Evolutionary conservation across 1,140 invertebrate genomes (phyloP).

Genomic region (Drosophila lowei): DNA sequence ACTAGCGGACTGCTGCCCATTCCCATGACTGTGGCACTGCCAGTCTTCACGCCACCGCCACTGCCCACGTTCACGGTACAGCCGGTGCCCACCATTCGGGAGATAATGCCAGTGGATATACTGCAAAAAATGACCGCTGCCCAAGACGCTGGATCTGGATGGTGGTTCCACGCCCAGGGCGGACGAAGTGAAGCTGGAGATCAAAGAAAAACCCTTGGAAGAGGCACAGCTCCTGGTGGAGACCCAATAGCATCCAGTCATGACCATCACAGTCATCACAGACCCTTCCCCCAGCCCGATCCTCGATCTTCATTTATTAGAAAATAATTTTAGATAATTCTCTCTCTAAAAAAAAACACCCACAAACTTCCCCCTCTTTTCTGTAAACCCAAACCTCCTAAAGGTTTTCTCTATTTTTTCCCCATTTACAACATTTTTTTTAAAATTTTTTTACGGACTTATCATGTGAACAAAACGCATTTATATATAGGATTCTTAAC

Average conservation of each 20-base stretch:
- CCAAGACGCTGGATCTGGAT: slow-evolving; percentile 65
- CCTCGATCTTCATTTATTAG: slow-evolving; percentile 34
- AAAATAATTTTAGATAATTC: slow-evolving; percentile 51
- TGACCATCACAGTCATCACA: too few species aligned
- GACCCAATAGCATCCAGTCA: slow-evolving; percentile 23
- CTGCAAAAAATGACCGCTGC: slow-evolving; percentile 62
- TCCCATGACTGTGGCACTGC: slow-evolving; percentile 15
- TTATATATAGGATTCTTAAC: slow-evolving; percentile 51
- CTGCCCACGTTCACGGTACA: slow-evolving; percentile 53
- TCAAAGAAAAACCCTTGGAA: slow-evolving; percentile 22
- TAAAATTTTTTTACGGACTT: slow-evolving; percentile 11
- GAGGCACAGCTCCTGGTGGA: slow-evolving; percentile 34
- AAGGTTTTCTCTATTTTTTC: background rate
- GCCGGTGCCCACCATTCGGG: slow-evolving; percentile 51
- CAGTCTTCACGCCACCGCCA: slow-evolving; percentile 59
- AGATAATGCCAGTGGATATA: slow-evolving; percentile 72
- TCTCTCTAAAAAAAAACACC: slow-evolving; percentile 3
- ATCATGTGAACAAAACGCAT: slow-evolving; percentile 57
- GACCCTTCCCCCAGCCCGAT: background rate
- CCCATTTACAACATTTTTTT: background rate
- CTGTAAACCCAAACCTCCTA: slow-evolving; percentile 3
- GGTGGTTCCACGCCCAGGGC: slow-evolving; percentile 13
- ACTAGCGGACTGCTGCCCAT: slow-evolving; percentile 22
- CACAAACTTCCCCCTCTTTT: background rate
- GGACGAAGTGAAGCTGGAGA: slow-evolving; percentile 37